Percentiles rank a stretch among this genome's conserved stretches.
These are phyloP conservation scores for Mustelus asterias DNA, from an alignment of 2,113 vertebrate genomes.

Conservation along the genomic window DNA sequence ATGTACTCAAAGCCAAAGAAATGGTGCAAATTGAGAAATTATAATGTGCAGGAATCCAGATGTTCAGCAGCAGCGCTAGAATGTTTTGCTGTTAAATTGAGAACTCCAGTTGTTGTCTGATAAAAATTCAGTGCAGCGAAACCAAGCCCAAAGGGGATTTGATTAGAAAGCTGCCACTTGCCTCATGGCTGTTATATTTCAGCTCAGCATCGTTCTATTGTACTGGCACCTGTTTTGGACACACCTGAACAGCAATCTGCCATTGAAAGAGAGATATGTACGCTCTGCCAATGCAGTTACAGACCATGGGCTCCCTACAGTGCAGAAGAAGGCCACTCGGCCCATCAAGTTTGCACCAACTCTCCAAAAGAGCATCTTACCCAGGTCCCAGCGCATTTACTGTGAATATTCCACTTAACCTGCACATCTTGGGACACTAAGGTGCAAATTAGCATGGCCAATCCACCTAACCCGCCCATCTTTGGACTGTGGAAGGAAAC, in stretches of 20 bases:
- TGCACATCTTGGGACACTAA: too few relatives aligned
- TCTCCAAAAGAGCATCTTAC: too few relatives aligned
- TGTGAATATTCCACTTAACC: too few relatives aligned
- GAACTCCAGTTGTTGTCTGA: not conserved
- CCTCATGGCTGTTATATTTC: not conserved
- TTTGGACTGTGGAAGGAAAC: too few relatives aligned
- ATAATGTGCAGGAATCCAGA: not conserved
- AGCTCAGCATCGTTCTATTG: not conserved
- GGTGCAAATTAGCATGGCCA: too few relatives aligned
- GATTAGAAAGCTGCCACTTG: not conserved
- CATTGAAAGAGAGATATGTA: not conserved
- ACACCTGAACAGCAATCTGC: not conserved
- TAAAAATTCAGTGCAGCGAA: not conserved
- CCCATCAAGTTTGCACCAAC: too few relatives aligned
- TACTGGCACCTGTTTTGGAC: not conserved
- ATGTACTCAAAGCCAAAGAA: slow-evolving; percentile 7
- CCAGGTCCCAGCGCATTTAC: too few relatives aligned
- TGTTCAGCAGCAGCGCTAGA: not conserved
- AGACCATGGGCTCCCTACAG: too few relatives aligned
- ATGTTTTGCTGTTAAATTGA: not conserved
- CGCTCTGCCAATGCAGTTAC: not conserved
- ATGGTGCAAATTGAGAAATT: not conserved
- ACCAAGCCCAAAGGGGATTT: not conserved
- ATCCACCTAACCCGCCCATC: too few relatives aligned
- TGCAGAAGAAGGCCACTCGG: too few relatives aligned